Conservation (phyloP, 2,888 invertebrate genomes). For the Labia minor region DNA sequence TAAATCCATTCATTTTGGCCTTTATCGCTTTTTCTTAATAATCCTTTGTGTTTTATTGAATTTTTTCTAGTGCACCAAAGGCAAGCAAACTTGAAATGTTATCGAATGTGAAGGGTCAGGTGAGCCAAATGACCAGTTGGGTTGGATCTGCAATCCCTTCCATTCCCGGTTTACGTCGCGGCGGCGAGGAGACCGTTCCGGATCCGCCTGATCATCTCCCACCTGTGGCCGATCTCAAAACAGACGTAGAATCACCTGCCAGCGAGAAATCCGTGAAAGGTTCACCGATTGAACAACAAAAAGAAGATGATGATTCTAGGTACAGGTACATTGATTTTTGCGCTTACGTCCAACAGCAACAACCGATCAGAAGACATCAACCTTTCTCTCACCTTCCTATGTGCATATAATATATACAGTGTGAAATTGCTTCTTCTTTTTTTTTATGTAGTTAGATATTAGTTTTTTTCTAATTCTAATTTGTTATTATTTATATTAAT, state of each 20-base stretch:
- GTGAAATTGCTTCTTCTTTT: background rate
- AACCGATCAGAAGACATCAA: constrained; percentile 2
- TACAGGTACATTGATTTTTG: constrained; percentile 33
- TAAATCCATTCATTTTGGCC: too few relatives aligned
- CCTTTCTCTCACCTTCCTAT: background rate
- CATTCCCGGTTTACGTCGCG: constrained; percentile 62
- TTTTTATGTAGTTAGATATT: background rate
- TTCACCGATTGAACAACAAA: constrained; percentile 41
- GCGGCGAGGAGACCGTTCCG: constrained; percentile 38
- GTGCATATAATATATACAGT: constrained; percentile 2
- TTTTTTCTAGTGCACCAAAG: background rate
- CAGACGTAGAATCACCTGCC: constrained; percentile 41
- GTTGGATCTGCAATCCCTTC: constrained; percentile 57
- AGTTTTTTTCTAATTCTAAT: too few relatives aligned
- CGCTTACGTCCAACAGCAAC: background rate
- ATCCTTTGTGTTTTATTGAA: too few relatives aligned
- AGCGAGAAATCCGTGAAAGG: constrained; percentile 27
- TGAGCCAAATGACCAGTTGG: constrained; percentile 60
- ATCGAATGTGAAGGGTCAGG: constrained; percentile 71
- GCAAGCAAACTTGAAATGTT: constrained; percentile 65
- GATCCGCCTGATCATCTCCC: constrained; percentile 19
- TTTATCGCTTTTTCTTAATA: too few relatives aligned
- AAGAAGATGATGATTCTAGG: constrained; percentile 80
- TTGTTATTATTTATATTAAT: too few relatives aligned
- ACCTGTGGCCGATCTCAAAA: constrained; percentile 26